These are phyloP conservation scores for Hesperia comma DNA, from an alignment of 2,888 invertebrate genomes.

Conservation along the genomic window DNA sequence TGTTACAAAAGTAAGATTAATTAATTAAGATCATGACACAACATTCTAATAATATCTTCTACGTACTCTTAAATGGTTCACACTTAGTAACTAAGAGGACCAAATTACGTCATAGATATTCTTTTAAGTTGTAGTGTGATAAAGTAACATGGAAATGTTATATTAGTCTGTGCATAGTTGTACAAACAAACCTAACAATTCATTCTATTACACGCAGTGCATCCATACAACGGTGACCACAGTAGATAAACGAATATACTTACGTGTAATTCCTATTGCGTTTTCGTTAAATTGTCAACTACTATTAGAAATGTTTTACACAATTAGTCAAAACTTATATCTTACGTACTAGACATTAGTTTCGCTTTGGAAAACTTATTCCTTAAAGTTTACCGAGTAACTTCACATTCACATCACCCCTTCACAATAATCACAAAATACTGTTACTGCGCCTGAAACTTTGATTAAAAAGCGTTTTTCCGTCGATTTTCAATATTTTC, in stretches of 20 bases:
- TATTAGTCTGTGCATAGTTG: background rate
- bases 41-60: slow-evolving; percentile 30
- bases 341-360: too few species aligned
- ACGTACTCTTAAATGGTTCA: background rate
- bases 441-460: too few species aligned
- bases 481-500: too few species aligned
- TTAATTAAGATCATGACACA: slow-evolving; percentile 28
- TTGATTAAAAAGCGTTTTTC: too few species aligned
- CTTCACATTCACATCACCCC: too few species aligned
- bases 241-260: background rate
- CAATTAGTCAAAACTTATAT: too few species aligned
- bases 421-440: too few species aligned
- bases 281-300: background rate
- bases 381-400: too few species aligned
- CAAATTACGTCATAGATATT: background rate
- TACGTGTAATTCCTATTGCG: background rate
- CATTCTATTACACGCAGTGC: background rate
- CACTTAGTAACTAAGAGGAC: slow-evolving; percentile 1
- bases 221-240: background rate
- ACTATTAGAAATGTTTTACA: too few species aligned
- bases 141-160: background rate
- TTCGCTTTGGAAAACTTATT: background rate
- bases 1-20: slow-evolving; percentile 15
- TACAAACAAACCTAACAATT: background rate
- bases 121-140: background rate